Percentiles rank a stretch among this genome's conserved stretches.
phyloP scores from a whole-genome alignment of 2,888 invertebrate genomes.

The Embidobia sp. region DNA sequence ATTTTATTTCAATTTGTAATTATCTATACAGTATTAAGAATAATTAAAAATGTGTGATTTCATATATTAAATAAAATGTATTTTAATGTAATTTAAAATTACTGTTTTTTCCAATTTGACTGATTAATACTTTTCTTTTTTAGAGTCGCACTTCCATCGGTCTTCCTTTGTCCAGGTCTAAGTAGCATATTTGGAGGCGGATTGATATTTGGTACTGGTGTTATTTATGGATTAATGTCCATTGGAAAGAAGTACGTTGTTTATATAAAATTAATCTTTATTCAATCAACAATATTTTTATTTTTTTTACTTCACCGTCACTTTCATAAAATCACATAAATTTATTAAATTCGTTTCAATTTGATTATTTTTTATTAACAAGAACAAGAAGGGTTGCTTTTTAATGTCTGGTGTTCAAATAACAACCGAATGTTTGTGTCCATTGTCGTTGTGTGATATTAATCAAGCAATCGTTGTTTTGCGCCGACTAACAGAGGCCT shows the following conservation, averaged over 20 bases:
- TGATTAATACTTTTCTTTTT: no score
- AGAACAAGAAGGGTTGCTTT: constrained; percentile 2
- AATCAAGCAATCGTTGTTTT: constrained; percentile 54
- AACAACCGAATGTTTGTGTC: neutral
- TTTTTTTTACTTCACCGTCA: no score
- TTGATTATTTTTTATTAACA: no score
- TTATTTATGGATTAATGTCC: constrained; percentile 96
- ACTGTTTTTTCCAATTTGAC: no score
- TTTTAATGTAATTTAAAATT: no score
- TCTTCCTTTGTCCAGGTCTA: constrained; percentile 89
- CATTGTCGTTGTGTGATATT: neutral
- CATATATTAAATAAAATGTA: no score
- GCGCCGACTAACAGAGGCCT: constrained; percentile 86
- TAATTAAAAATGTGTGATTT: no score
- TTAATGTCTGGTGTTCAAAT: neutral
- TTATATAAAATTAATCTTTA: constrained; percentile 38
- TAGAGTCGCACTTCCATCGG: constrained; percentile 91
- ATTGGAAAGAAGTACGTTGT: constrained; percentile 95
- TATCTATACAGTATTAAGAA: no score
- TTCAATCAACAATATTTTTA: neutral
- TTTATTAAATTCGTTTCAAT: no score
- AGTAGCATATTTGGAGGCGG: constrained; percentile 93
- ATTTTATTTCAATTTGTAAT: no score
- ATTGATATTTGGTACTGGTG: constrained; percentile 92
- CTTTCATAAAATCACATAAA: no score